These are phyloP conservation scores for Balaeniceps rex DNA, from an alignment of 2,113 vertebrate species.

Conservation along the genomic window DNA sequence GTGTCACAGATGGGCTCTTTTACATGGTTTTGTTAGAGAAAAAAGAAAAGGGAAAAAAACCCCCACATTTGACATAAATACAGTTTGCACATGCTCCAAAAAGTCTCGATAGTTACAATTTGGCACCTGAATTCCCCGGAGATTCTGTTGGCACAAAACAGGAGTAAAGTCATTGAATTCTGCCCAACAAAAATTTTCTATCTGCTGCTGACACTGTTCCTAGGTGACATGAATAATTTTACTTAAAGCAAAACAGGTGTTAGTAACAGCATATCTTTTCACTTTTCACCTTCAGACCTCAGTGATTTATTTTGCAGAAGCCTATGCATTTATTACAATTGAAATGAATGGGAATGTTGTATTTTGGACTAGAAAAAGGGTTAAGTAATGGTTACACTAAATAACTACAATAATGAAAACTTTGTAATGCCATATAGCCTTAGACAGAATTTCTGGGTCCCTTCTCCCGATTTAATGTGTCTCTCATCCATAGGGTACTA, in stretches of 20 bases:
- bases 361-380: background rate
- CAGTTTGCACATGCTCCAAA: background rate
- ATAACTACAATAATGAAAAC: background rate
- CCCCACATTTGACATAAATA: background rate
- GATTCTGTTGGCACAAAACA: background rate
- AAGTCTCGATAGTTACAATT: background rate
- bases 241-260: background rate
- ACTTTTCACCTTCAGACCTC: background rate
- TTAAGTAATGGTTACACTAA: background rate
- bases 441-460: background rate
- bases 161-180: background rate
- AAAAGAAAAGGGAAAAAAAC: background rate
- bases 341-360: background rate
- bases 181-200: background rate
- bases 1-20: slow-evolving; percentile 11
- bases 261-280: background rate
- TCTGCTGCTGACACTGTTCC: background rate
- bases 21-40: background rate
- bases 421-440: background rate
- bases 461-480: background rate
- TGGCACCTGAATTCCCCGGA: background rate
- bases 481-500: background rate
- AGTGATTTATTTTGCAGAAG: background rate
- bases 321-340: background rate
- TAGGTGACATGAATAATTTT: background rate